Evolutionary conservation across 2,113 vertebrate species (phyloP).

Genomic region (Percopsis transmontana): DNA sequence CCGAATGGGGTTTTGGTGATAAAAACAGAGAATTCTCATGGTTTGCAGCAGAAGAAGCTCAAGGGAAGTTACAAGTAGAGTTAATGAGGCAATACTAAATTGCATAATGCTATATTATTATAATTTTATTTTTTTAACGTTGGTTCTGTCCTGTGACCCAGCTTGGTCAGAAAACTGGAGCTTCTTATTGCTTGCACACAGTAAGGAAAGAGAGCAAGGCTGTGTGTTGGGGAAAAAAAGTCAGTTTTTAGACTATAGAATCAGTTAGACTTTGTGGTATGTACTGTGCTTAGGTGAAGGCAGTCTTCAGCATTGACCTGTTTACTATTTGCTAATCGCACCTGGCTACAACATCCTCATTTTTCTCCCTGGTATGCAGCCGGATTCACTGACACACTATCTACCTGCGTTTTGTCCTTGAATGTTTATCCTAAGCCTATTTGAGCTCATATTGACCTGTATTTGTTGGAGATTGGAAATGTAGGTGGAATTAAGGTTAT

Average conservation of each 20-base stretch:
- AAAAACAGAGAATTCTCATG: conserved; percentile 40
- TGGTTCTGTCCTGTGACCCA: conserved; percentile 34
- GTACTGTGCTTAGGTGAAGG: not conserved
- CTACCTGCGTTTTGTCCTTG: conserved; percentile 54
- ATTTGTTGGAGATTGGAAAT: conserved; percentile 52
- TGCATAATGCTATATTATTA: conserved; percentile 7
- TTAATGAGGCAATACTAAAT: conserved; percentile 43
- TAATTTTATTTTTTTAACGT: conserved; percentile 5
- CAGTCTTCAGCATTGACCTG: not conserved
- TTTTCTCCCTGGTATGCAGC: conserved; percentile 50
- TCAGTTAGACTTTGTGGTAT: no score
- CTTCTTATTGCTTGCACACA: conserved; percentile 8
- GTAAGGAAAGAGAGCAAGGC: no score
- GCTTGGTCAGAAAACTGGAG: conserved; percentile 29
- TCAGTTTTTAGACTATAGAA: no score
- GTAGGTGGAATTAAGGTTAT: conserved; percentile 47
- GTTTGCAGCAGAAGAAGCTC: conserved; percentile 40
- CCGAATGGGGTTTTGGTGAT: conserved; percentile 47
- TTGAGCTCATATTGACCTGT: conserved; percentile 41
- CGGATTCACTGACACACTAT: conserved; percentile 34
- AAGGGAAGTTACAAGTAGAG: conserved; percentile 34
- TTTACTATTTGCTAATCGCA: conserved; percentile 31
- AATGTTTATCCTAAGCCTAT: conserved; percentile 32
- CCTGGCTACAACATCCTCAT: conserved; percentile 37
- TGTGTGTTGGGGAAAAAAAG: not conserved